Evolutionary conservation across 2,888 invertebrate genomes (phyloP).

Genomic region (Mythimna loreyi): DNA sequence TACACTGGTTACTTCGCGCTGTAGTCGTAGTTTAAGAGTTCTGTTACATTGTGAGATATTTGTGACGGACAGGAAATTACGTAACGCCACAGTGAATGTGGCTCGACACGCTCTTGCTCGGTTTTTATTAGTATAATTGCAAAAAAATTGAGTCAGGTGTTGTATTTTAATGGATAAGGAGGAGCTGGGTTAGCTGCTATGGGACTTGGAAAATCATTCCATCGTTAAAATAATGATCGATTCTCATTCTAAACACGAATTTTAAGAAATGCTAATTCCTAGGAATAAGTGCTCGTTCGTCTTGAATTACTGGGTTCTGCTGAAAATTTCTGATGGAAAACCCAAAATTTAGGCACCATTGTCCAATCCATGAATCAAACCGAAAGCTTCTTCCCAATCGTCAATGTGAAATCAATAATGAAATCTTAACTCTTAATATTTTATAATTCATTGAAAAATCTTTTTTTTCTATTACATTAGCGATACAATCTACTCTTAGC

Average conservation of each 20-base stretch:
- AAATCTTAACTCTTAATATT: neutral
- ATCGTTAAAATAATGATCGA: neutral
- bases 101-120: too few relatives aligned
- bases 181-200: neutral
- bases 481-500: slow-evolving; percentile 16
- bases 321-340: neutral
- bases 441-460: neutral
- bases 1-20: too few relatives aligned
- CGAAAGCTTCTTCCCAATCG: too few relatives aligned
- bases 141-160: neutral
- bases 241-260: too few relatives aligned
- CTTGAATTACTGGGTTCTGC: neutral
- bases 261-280: too few relatives aligned
- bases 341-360: neutral
- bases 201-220: neutral
- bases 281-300: too few relatives aligned
- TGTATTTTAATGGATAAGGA: neutral
- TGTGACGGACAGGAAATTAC: too few relatives aligned
- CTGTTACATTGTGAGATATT: too few relatives aligned
- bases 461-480: neutral
- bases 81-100: too few relatives aligned
- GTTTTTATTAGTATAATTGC: neutral
- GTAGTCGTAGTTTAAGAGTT: too few relatives aligned
- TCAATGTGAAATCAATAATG: neutral
- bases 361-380: neutral